These are phyloP conservation scores for Ceratitis capitata DNA, from an alignment of 1,140 invertebrate species.

Conservation along the genomic window DNA sequence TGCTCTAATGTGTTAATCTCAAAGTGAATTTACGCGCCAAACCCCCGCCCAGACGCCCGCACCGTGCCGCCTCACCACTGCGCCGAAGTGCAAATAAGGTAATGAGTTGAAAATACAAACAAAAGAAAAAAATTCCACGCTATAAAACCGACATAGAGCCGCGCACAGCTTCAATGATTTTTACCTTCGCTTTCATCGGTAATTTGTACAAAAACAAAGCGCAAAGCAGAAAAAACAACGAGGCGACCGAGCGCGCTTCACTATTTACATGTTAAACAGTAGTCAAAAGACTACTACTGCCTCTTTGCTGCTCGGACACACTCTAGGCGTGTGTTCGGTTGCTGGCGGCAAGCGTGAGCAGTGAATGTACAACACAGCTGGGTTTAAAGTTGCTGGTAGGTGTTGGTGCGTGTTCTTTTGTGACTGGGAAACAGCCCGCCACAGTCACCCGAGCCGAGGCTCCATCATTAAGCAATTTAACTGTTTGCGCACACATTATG, in stretches of 20 bases:
- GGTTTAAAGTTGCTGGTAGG: not conserved
- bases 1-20: not conserved
- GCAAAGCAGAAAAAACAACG: not conserved
- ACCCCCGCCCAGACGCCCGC: not conserved
- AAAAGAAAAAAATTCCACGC: not conserved
- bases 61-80: not conserved
- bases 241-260: not conserved
- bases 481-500: not conserved
- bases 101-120: slow-evolving; percentile 11
- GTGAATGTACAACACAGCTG: not conserved
- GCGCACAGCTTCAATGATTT: not conserved
- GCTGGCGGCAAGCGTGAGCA: not conserved
- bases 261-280: slow-evolving; percentile 16
- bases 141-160: not conserved
- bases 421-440: no score
- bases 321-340: not conserved
- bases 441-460: not conserved
- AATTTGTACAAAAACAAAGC: not conserved
- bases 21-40: not conserved
- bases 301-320: not conserved
- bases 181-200: slow-evolving; percentile 1
- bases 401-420: not conserved
- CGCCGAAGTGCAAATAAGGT: not conserved
- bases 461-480: not conserved
- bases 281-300: not conserved